These are phyloP conservation scores for Anabas testudineus DNA, from an alignment of 2,797 vertebrate species.

Conservation along the genomic window DNA sequence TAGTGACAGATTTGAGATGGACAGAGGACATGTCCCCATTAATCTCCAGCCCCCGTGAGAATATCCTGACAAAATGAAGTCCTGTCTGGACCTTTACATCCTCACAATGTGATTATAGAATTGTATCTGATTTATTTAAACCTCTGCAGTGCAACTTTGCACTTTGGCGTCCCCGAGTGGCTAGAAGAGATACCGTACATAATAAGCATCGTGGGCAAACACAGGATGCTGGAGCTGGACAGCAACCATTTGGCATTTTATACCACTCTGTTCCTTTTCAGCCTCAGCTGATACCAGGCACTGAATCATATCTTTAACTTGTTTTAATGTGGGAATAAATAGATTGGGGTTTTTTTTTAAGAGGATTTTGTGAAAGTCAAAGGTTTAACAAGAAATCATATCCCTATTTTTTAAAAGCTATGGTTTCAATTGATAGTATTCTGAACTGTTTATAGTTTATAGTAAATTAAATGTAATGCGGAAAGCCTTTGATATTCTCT, in stretches of 20 bases:
- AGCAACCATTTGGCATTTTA: neutral
- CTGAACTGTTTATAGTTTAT: neutral
- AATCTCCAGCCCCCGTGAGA: slow-evolving; percentile 61
- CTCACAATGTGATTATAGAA: slow-evolving; percentile 72
- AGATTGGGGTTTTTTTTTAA: too few species aligned
- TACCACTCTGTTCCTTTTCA: neutral
- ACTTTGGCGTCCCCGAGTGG: slow-evolving; percentile 67
- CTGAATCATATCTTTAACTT: neutral
- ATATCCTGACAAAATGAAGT: slow-evolving; percentile 75
- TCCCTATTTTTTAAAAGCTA: too few species aligned
- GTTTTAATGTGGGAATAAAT: neutral
- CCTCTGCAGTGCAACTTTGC: slow-evolving; percentile 34
- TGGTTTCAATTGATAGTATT: too few species aligned
- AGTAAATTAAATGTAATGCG: neutral
- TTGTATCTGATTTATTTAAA: slow-evolving; percentile 71
- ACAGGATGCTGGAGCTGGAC: slow-evolving; percentile 19
- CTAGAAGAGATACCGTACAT: slow-evolving; percentile 14
- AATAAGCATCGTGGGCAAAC: neutral
- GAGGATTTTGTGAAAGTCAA: too few species aligned
- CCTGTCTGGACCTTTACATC: slow-evolving; percentile 61
- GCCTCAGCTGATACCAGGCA: slow-evolving; percentile 1
- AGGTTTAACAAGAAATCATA: too few species aligned
- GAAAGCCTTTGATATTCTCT: neutral
- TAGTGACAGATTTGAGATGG: slow-evolving; percentile 71
- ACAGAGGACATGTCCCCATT: slow-evolving; percentile 69